A percentile compares a stretch with the other conserved stretches of the same genome.
phyloP scores from a whole-genome alignment of 2,113 vertebrate genomes.

The Meriones unguiculatus region DNA sequence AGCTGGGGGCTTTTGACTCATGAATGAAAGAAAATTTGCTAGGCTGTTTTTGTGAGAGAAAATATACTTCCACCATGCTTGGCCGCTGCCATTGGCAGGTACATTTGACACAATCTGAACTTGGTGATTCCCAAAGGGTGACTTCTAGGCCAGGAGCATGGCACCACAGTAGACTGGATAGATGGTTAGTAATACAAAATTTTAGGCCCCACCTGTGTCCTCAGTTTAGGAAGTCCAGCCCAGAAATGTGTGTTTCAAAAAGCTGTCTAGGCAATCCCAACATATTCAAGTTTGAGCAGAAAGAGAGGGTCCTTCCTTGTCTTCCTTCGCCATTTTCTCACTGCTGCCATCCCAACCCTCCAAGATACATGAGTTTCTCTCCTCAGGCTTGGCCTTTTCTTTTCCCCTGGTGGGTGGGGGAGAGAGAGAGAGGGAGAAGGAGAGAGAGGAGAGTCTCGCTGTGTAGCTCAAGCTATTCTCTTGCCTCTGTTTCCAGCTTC shows the following conservation, averaged over 20 bases:
- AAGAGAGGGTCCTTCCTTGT: not conserved
- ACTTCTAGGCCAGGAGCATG: not conserved
- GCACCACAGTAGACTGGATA: not conserved
- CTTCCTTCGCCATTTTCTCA: not conserved
- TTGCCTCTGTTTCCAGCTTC: not conserved
- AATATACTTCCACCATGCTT: not conserved
- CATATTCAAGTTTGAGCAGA: not conserved
- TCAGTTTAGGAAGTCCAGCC: not conserved
- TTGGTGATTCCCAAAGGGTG: not conserved
- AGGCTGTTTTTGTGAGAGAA: not conserved
- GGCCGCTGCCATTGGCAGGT: not conserved
- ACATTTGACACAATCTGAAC: not conserved
- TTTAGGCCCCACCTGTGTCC: not conserved
- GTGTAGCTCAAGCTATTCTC: not conserved
- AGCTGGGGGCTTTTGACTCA: not conserved
- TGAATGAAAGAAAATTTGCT: not conserved
- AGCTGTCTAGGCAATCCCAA: not conserved
- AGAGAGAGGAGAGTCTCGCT: not conserved
- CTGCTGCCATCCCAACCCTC: not conserved
- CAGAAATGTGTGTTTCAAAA: not conserved
- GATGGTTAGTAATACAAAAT: slow-evolving; percentile 1
- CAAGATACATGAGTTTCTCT: not conserved
- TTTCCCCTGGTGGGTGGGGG: not conserved
- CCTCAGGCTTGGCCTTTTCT: not conserved
- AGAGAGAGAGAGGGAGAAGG: too few species aligned